These are phyloP conservation scores for Gambelia wislizenii DNA, from an alignment of 2,797 vertebrate species.

Conservation along the genomic window DNA sequence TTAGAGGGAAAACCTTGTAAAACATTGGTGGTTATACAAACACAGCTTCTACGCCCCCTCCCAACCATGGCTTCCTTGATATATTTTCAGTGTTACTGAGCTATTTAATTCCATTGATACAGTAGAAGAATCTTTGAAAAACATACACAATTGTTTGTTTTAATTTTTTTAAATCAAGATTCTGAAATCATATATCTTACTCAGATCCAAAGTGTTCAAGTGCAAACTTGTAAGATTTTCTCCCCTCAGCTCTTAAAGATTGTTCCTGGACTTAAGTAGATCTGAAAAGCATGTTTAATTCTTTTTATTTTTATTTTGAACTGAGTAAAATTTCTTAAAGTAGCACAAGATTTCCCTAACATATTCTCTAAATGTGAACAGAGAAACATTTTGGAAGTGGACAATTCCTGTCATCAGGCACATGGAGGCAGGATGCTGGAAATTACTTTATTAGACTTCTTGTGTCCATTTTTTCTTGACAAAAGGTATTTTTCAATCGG, in stretches of 20 bases:
- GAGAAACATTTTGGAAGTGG: slow-evolving; percentile 5
- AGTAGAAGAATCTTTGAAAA: slow-evolving; percentile 14
- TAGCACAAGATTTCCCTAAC: not conserved
- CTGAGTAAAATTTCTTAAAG: not conserved
- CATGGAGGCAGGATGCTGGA: not conserved
- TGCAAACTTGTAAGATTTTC: not conserved
- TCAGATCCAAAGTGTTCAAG: slow-evolving; percentile 19
- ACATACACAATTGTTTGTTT: slow-evolving; percentile 36
- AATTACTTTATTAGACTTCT: not conserved
- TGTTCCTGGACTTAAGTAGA: slow-evolving; percentile 30
- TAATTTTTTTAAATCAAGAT: slow-evolving; percentile 10
- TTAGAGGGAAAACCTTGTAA: slow-evolving; percentile 22
- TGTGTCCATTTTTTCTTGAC: not conserved
- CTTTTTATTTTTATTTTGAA: not conserved
- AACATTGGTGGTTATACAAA: not conserved
- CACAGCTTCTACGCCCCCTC: not conserved
- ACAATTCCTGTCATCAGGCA: no score
- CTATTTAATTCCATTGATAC: slow-evolving; percentile 19
- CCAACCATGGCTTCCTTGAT: slow-evolving; percentile 20
- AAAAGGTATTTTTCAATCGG: not conserved
- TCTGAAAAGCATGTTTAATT: not conserved
- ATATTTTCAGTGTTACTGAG: slow-evolving; percentile 19
- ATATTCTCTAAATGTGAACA: not conserved
- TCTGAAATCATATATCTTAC: slow-evolving; percentile 25
- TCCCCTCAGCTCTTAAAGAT: slow-evolving; percentile 36